phyloP scores from a whole-genome alignment of 2,888 invertebrate genomes.

The Cephonodes hylas region DNA sequence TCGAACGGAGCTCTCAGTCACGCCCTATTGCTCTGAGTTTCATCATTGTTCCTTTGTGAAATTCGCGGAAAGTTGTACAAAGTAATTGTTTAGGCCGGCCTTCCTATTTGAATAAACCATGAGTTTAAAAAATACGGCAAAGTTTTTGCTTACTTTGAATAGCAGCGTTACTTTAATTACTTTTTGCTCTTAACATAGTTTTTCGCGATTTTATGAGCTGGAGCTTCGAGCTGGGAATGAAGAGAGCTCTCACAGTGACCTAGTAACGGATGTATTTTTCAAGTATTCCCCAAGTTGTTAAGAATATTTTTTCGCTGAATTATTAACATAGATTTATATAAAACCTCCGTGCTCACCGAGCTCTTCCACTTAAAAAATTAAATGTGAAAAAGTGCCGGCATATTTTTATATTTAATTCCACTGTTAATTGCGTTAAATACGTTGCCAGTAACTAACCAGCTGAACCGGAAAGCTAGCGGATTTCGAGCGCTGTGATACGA shows the following conservation, averaged over 20 bases:
- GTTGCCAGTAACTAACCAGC: background rate
- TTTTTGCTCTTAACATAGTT: background rate
- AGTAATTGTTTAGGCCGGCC: slow-evolving; percentile 9
- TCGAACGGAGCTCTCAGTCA: slow-evolving; percentile 52
- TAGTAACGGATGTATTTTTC: too few species aligned
- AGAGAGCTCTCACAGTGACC: background rate
- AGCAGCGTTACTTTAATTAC: background rate
- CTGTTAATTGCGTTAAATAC: background rate
- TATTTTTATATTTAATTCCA: background rate
- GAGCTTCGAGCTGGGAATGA: background rate
- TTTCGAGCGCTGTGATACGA: background rate
- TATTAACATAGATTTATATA: too few species aligned
- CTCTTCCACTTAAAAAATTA: background rate
- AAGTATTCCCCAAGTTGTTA: too few species aligned
- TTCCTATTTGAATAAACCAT: background rate
- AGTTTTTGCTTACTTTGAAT: background rate
- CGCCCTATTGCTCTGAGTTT: slow-evolving; percentile 60
- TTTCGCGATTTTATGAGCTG: background rate
- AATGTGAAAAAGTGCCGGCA: background rate
- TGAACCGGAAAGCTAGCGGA: background rate
- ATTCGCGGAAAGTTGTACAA: slow-evolving; percentile 20
- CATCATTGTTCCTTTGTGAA: slow-evolving; percentile 38
- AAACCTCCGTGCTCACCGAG: too few species aligned
- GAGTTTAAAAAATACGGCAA: background rate
- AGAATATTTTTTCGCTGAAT: too few species aligned